Evolutionary conservation across 2,888 invertebrate species (phyloP), one percentile per base, ranked within the genome.

Genomic region (Bibio marci): DNA sequence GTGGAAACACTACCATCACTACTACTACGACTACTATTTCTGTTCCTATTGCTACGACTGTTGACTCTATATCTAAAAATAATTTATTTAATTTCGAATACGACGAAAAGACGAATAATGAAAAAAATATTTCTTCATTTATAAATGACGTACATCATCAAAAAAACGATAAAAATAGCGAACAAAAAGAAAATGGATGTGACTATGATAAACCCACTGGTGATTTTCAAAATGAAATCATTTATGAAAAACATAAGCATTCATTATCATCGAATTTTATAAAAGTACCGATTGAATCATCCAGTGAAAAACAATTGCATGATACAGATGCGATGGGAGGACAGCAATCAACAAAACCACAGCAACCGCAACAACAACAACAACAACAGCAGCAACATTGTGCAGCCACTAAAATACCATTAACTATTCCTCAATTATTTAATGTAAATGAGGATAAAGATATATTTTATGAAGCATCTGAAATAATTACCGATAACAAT

Each of bases 381-480:
- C 12, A 28, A 7, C 28, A 28, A n/a, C 12, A 11, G 11, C 11
- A 28, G 4, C 5, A 13, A 28, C 4, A 28, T n/a, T 8, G 5
- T 8, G 11, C 11, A 28, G 4, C 12, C 4, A 11, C 5, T n/a
- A n/a, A 11, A 28, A n/a, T 28, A n/a, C 13, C 28, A 28, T 28
- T 11, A 13, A n/a, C 28, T 7, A 28, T 13, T n/a, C 5, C 5
- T 11, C 28, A 28, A 28, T n/a, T 13, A 13, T 13, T 13, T 13
- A 13, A 5, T n/a, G 4, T 13, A 13, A 5, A 5, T 28, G 28
- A 28, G 4, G 28, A 28, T n/a, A 5, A 28, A 13, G 28, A 28
- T 28, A 28, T 28, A n/a, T 33, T 33, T n/a, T 33, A 33, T 33
- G 33, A 33, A 18, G 33, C 33, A 18, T 14, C 17, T 18, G 33